Evolutionary conservation across 2,113 vertebrate genomes (phyloP), one percentile per base, ranked within the genome.

Genomic region (Tragulus kanchil): DNA sequence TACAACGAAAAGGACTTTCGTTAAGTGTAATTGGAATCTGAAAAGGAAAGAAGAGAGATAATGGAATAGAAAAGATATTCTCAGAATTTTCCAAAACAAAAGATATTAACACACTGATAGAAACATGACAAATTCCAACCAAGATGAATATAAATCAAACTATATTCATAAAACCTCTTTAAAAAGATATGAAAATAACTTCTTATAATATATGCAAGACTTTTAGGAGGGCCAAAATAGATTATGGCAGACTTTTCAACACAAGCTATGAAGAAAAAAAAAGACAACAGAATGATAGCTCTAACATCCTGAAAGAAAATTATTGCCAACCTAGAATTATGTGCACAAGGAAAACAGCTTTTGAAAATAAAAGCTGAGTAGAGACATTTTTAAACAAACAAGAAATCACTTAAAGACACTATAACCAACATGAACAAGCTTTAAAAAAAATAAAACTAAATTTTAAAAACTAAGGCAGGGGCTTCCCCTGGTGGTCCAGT

Each of bases 11-110:
- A 89, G 21, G 19, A 90, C 4, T 78, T 84, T 54, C 31, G 10
- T 82, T 82, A 64, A 91, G 6, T 73, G 0, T 82, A 85, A 58
- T 1, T 81, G 4, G 28, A 85, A 9, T 92, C 54, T 93, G 75
- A 71, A 93, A 78, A 75, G 19, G 21, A 61, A 93, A 88, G 1
- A 31, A 62, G 13, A 75, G 9, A 36, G 12, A 65, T 36, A 81
- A 81, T 52, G 4, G 5, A 62, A 82, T 0, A 96, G 56, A 91
- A 77, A n/a, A 87, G 36, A 81, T 56, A 67, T 2, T 75, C 36
- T 87, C 50, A 87, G n/a, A 90, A 89, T 59, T 85, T 90, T 48
- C 82, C 3, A 87, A 95, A 94, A 75, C 50, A 88, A 64, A 69
- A 77, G 3, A n/a, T 90, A 64, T 3, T 48, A 78, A 52, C 42